Evolutionary conservation across 2,797 vertebrate genomes (phyloP).

Genomic region (Menidia menidia): DNA sequence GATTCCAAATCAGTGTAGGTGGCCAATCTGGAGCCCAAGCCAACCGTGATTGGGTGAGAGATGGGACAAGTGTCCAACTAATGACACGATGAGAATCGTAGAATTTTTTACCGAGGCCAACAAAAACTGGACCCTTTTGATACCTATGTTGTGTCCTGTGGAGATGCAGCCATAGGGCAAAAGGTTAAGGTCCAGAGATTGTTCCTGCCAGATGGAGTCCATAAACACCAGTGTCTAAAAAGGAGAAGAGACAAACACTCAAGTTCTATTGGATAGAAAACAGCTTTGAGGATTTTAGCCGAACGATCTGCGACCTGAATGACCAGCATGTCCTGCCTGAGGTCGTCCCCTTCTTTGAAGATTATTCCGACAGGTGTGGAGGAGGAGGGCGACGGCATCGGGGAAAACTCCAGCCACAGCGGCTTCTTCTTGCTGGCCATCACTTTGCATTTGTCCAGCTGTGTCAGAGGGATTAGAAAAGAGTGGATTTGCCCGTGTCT

Average conservation of each 20-base stretch:
- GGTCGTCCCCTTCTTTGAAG: slow-evolving; percentile 86
- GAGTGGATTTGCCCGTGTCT: neutral
- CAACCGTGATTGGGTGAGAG: no score
- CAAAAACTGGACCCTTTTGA: neutral
- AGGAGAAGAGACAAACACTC: neutral
- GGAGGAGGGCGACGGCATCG: slow-evolving; percentile 70
- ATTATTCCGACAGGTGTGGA: slow-evolving; percentile 80
- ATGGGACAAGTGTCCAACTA: no score
- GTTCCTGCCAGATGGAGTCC: slow-evolving; percentile 87
- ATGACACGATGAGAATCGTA: no score
- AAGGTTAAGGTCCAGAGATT: slow-evolving; percentile 83
- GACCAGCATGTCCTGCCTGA: slow-evolving; percentile 87
- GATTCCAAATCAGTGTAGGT: no score
- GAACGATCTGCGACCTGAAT: slow-evolving; percentile 74
- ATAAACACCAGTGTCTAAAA: slow-evolving; percentile 80
- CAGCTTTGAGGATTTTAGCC: no score
- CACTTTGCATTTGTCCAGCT: slow-evolving; percentile 84
- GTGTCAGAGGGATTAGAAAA: neutral
- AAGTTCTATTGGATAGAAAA: neutral
- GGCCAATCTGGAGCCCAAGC: no score
- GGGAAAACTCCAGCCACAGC: slow-evolving; percentile 85
- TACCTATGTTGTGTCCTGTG: slow-evolving; percentile 85
- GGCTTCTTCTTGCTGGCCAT: slow-evolving; percentile 88
- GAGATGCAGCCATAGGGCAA: slow-evolving; percentile 87
- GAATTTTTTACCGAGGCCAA: no score